These are phyloP conservation scores for Eucriotettix oculatus DNA, from an alignment of 2,888 invertebrate species.

Conservation along the genomic window DNA sequence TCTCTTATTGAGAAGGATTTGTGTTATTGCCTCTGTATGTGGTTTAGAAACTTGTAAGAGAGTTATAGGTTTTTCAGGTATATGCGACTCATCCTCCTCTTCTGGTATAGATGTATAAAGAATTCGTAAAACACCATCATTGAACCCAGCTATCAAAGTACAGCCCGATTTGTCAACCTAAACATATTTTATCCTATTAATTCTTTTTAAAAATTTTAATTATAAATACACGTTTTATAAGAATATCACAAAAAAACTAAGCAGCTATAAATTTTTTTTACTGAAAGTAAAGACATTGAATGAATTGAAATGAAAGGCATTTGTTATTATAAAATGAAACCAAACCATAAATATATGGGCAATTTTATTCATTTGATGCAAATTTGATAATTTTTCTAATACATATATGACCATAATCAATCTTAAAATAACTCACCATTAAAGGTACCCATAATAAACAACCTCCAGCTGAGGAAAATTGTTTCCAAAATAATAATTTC, in stretches of 20 bases:
- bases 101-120: slow-evolving; percentile 15
- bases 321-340: too few relatives aligned
- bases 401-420: too few relatives aligned
- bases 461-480: slow-evolving; percentile 38
- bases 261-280: too few relatives aligned
- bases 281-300: too few relatives aligned
- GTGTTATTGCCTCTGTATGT: not conserved
- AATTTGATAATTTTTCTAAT: too few relatives aligned
- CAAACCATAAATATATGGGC: too few relatives aligned
- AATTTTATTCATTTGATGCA: too few relatives aligned
- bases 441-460: slow-evolving; percentile 50
- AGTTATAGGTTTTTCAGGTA: not conserved
- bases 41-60: slow-evolving; percentile 8
- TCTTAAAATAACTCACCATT: slow-evolving; percentile 27
- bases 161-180: slow-evolving; percentile 41
- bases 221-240: too few relatives aligned
- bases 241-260: too few relatives aligned
- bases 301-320: too few relatives aligned
- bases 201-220: too few relatives aligned
- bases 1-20: not conserved
- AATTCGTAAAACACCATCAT: slow-evolving; percentile 52
- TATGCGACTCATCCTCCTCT: not conserved
- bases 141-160: slow-evolving; percentile 49
- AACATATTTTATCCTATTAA: not conserved
- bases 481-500: slow-evolving; percentile 39